Evolutionary conservation across 2,113 vertebrate species (phyloP).

Genomic region (Lepus europaeus): DNA sequence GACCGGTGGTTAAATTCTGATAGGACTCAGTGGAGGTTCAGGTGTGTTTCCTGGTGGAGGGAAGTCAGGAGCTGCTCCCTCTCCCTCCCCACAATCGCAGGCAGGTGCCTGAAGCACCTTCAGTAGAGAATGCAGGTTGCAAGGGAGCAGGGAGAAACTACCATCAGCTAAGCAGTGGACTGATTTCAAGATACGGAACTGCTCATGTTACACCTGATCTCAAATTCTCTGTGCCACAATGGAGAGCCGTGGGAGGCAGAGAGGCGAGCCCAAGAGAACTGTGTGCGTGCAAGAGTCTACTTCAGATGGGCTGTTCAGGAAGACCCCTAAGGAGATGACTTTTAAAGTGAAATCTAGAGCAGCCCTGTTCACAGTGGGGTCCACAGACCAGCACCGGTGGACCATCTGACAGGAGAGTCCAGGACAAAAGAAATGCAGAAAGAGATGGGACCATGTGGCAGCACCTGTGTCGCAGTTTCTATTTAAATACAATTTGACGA

Average conservation of each 20-base stretch:
- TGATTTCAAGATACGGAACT: not conserved
- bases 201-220: not conserved
- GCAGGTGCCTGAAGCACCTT: not conserved
- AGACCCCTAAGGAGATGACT: not conserved
- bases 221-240: not conserved
- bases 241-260: not conserved
- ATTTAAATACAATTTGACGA: not conserved
- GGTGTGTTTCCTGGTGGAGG: not conserved
- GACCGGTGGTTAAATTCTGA: not conserved
- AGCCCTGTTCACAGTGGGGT: not conserved
- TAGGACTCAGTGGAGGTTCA: not conserved
- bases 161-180: not conserved
- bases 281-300: not conserved
- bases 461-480: not conserved
- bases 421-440: not conserved
- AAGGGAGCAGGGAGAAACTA: not conserved
- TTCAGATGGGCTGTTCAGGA: not conserved
- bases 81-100: too few relatives aligned
- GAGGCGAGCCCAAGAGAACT: not conserved
- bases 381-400: not conserved
- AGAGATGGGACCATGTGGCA: not conserved
- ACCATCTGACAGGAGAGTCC: not conserved
- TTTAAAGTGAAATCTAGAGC: not conserved
- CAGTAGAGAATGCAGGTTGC: not conserved
- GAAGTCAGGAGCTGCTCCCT: too few relatives aligned